These are phyloP conservation scores for Eupithecia inturbata DNA, from an alignment of 2,888 invertebrate genomes.

Conservation along the genomic window DNA sequence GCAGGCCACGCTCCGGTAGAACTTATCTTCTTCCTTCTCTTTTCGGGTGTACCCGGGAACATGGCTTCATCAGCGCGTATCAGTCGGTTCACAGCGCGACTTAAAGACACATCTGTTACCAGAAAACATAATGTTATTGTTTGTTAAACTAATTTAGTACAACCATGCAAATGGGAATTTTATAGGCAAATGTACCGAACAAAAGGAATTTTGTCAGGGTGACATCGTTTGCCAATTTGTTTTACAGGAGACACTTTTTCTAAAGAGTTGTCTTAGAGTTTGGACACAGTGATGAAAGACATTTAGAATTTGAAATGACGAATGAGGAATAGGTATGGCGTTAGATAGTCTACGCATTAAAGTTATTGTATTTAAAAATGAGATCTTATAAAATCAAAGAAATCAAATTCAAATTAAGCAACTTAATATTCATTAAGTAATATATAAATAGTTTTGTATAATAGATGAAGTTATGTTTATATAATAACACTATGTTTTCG, in stretches of 20 bases:
- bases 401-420: not conserved
- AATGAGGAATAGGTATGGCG: not conserved
- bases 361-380: not conserved
- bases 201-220: not conserved
- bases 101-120: constrained; percentile 80
- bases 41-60: constrained; percentile 78
- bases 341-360: not conserved
- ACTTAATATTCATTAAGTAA: not conserved
- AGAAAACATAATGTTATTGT: constrained; percentile 49
- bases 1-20: not conserved
- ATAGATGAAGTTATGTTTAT: not conserved
- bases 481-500: constrained; percentile 41
- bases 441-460: not conserved
- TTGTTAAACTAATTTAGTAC: not conserved
- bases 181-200: not conserved
- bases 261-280: not conserved
- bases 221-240: not conserved
- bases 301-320: not conserved
- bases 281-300: not conserved
- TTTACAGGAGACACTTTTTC: not conserved
- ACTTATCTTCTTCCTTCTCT: constrained; percentile 80
- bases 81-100: constrained; percentile 79
- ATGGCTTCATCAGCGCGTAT: constrained; percentile 78
- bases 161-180: not conserved
- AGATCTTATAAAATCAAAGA: not conserved